phyloP scores from a whole-genome alignment of 2,888 invertebrate genomes.

The Hypercompe scribonia region DNA sequence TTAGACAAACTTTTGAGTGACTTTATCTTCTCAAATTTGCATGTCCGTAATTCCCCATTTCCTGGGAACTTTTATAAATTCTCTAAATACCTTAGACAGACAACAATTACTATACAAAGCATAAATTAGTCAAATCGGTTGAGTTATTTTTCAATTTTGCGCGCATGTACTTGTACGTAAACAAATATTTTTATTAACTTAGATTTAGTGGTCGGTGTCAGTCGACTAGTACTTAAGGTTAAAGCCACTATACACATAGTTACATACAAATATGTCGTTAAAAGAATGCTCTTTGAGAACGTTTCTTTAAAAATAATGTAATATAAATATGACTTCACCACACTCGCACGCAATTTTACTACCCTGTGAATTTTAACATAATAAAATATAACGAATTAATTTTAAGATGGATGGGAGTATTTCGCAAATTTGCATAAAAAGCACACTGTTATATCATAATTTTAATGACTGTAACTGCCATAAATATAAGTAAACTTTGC shows the following conservation, averaged over 20 bases:
- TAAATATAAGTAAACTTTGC: neutral
- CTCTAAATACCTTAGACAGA: neutral
- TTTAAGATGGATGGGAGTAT: neutral
- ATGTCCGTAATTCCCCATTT: neutral
- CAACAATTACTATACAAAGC: neutral
- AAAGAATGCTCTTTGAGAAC: neutral
- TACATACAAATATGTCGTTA: neutral
- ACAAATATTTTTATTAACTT: too few relatives aligned
- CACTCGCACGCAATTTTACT: conserved; percentile 1
- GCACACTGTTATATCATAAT: conserved; percentile 3
- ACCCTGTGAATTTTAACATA: conserved; percentile 13
- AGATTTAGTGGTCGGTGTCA: too few relatives aligned
- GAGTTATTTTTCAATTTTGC: neutral
- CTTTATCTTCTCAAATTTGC: neutral
- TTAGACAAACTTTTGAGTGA: neutral
- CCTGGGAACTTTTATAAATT: neutral
- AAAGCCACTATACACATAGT: too few relatives aligned
- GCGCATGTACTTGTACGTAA: too few relatives aligned
- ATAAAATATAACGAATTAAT: conserved; percentile 25
- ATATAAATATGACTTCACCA: neutral
- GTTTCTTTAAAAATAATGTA: neutral
- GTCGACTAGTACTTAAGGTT: too few relatives aligned
- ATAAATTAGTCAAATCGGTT: neutral
- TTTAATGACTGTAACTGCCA: neutral
- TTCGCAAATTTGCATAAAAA: conserved; percentile 8